Base-by-base conservation (phyloP, 2,113 vertebrate species). In the Camelus dromedarius region DNA sequence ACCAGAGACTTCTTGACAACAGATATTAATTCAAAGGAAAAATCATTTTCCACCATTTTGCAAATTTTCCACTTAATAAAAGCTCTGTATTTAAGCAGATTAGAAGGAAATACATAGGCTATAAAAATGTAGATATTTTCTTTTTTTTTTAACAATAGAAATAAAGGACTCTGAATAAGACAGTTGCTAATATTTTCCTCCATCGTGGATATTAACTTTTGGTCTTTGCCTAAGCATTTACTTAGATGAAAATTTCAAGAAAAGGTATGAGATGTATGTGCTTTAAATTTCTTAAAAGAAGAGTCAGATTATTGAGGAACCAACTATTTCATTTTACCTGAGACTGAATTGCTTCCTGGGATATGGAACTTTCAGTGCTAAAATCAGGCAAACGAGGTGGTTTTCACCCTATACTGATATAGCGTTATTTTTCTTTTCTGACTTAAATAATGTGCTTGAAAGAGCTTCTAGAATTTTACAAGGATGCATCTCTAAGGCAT, bases 381-480 rank as follows among this genome's bases (percentile, higher is more conserved):
- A 42, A 42, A 42, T 42, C 38, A 42, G 38, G 38, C 38, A 42
- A 42, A 42, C 38, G 38, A 92, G 24, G n/a, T 28, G 26, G 22
- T 54, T 75, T 69, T 91, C 52, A 89, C 16, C 50, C 14, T 82
- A 95, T 4, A 52, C 15, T 28, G 14, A 62, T 70, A 35, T 0
- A 46, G n/a, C 52, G 89, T 62, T 30, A 10, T 75, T 83, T 80
- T 83, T 64, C 46, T 54, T 85, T 96, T 73, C 94, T 48, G 85
- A 88, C 76, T 91, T 91, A 79, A 87, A 85, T 62, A 48, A 58
- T 72, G 75, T 67, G 92, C 42, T 95, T 93, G 62, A 88, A 94
- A 94, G 77, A 60, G 46, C 91, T 97, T 91, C 89, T 83, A 81
- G 69, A 94, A 72, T 91, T 96, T 83, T 96, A 52, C 46, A 93